These are phyloP conservation scores for Bactericera cockerelli DNA, from an alignment of 1,140 invertebrate species.

Conservation along the genomic window DNA sequence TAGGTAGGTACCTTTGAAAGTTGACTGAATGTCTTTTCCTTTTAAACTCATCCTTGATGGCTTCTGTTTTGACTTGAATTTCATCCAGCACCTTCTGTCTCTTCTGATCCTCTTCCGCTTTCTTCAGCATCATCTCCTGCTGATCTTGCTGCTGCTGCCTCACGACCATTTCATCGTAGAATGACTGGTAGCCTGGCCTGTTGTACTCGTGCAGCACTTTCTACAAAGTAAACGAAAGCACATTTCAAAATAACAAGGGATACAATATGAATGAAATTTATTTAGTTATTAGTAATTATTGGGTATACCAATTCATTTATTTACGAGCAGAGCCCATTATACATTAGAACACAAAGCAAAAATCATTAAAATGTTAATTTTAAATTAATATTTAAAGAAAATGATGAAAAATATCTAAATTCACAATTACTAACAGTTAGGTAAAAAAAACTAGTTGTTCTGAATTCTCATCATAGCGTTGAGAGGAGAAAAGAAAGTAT, in stretches of 20 bases:
- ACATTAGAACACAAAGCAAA: too few relatives aligned
- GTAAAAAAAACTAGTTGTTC: too few relatives aligned
- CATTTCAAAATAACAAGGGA: too few relatives aligned
- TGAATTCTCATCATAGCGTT: too few relatives aligned
- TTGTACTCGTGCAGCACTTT: slow-evolving; percentile 55
- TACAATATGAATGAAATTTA: slow-evolving; percentile 8
- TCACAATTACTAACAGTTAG: too few relatives aligned
- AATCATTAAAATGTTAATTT: too few relatives aligned
- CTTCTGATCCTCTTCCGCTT: slow-evolving; percentile 41
- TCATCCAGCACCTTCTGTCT: slow-evolving; percentile 47
- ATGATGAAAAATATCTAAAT: too few relatives aligned
- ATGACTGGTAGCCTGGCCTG: slow-evolving; percentile 52
- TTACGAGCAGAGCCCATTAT: too few relatives aligned
- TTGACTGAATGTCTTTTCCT: slow-evolving; percentile 26
- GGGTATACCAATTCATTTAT: too few relatives aligned
- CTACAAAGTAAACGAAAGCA: slow-evolving; percentile 26
- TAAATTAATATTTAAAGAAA: too few relatives aligned
- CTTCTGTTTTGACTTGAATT: slow-evolving; percentile 47
- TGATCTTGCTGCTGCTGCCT: slow-evolving; percentile 43
- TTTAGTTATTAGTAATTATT: background rate
- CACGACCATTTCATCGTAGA: slow-evolving; percentile 68
- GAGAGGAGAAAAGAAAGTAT: too few relatives aligned
- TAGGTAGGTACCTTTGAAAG: background rate
- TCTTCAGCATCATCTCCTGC: slow-evolving; percentile 38
- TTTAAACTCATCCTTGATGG: slow-evolving; percentile 41